phyloP scores from a whole-genome alignment of 2,888 invertebrate species.

The Gymnoscelis rufifasciata region DNA sequence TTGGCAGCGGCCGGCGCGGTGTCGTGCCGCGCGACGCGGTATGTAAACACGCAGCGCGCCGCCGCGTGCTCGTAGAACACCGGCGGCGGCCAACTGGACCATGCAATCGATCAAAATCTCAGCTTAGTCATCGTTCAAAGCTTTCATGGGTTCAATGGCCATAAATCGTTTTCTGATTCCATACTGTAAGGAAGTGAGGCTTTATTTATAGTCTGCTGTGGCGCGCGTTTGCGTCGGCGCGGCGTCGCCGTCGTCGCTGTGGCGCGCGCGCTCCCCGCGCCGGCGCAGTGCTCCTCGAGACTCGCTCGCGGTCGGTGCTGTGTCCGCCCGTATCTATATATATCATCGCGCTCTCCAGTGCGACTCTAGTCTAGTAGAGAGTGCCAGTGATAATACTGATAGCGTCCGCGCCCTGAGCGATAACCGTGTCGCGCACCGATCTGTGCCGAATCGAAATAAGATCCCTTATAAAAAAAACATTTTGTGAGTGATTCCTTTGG shows the following conservation, averaged over 20 bases:
- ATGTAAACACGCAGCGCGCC: slow-evolving; percentile 25
- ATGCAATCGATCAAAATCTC: slow-evolving; percentile 31
- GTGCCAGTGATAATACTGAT: slow-evolving; percentile 67
- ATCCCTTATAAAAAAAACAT: slow-evolving; percentile 43
- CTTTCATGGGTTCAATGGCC: slow-evolving; percentile 71
- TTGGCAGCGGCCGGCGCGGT: slow-evolving; percentile 44
- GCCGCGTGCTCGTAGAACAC: slow-evolving; percentile 1
- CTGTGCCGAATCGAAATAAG: slow-evolving; percentile 55
- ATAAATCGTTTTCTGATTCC: slow-evolving; percentile 69
- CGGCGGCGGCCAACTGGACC: slow-evolving; percentile 28
- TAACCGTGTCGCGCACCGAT: slow-evolving; percentile 44
- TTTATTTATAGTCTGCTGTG: slow-evolving; percentile 66
- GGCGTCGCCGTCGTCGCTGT: slow-evolving; percentile 30
- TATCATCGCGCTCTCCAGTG: slow-evolving; percentile 47
- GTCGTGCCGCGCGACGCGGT: slow-evolving; percentile 1
- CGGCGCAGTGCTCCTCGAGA: slow-evolving; percentile 26
- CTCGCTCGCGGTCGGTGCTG: slow-evolving; percentile 50
- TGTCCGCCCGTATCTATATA: slow-evolving; percentile 39
- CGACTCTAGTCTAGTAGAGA: slow-evolving; percentile 51
- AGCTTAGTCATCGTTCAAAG: slow-evolving; percentile 49
- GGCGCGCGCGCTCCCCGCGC: slow-evolving; percentile 30
- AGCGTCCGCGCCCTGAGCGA: slow-evolving; percentile 50
- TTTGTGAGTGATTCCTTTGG: slow-evolving; percentile 47
- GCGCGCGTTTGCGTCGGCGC: slow-evolving; percentile 42
- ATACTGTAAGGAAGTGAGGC: slow-evolving; percentile 65